Evolutionary conservation across 2,797 vertebrate genomes (phyloP).

Genomic region (Nasua narica): DNA sequence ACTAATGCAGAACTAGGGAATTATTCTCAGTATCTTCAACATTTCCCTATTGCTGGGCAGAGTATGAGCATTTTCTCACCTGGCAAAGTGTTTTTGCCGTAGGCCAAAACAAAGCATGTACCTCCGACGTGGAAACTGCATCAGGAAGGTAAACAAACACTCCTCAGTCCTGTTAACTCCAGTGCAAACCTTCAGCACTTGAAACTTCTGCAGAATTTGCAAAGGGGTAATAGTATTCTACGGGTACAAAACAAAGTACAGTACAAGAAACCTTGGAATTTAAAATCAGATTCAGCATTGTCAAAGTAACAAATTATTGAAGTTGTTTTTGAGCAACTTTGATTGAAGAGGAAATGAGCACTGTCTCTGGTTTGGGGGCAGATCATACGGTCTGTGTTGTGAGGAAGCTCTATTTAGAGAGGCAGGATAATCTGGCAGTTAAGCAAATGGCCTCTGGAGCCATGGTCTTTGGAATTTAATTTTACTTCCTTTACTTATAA

Average conservation of each 20-base stretch:
- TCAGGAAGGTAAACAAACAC: neutral
- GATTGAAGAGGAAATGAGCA: neutral
- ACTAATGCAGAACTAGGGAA: neutral
- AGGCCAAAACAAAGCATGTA: neutral
- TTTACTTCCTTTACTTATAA: neutral
- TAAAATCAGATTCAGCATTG: neutral
- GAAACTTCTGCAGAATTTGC: neutral
- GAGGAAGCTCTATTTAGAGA: neutral
- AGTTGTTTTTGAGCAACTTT: neutral
- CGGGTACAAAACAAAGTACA: neutral
- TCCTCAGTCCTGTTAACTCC: neutral
- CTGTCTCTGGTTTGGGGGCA: neutral
- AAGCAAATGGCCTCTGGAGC: neutral
- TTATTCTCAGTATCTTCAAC: neutral
- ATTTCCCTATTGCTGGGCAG: fast-evolving
- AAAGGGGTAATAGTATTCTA: neutral
- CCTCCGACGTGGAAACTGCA: neutral
- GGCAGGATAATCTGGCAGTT: too few species aligned
- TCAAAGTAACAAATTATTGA: neutral
- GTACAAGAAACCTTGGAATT: neutral
- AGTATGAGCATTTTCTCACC: neutral
- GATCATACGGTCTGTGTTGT: neutral
- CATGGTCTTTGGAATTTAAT: neutral
- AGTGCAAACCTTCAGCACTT: neutral
- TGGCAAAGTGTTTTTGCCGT: slow-evolving; percentile 20